A percentile compares a stretch with the other conserved stretches of the same genome.
These are phyloP conservation scores for Drosophila vallismaia DNA, from an alignment of 2,888 invertebrate genomes.

Conservation along the genomic window DNA sequence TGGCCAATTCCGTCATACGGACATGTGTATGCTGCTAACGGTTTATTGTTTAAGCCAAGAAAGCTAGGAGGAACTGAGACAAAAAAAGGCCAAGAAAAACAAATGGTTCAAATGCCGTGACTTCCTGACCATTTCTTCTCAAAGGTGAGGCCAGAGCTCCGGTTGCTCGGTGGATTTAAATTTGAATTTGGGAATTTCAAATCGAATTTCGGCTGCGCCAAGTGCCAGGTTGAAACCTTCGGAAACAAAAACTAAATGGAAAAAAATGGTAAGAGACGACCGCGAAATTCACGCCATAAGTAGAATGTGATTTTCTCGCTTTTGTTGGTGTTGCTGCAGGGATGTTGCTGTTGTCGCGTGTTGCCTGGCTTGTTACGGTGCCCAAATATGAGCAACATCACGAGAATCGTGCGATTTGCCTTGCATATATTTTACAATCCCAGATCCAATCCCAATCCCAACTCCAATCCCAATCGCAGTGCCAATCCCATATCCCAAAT, in stretches of 20 bases:
- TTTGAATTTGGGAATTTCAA: conserved; percentile 76
- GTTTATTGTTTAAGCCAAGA: conserved; percentile 46
- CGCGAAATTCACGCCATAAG: conserved; percentile 79
- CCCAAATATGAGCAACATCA: conserved; percentile 83
- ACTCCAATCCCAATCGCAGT: conserved; percentile 48
- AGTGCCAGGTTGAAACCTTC: conserved; percentile 61
- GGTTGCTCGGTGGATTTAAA: conserved; percentile 61
- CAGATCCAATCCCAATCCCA: conserved; percentile 37
- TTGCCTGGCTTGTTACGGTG: conserved; percentile 77
- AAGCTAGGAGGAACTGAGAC: background rate
- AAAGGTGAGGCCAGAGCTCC: conserved; percentile 7
- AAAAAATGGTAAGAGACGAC: conserved; percentile 52
- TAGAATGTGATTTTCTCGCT: conserved; percentile 78
- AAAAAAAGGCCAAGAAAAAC: conserved; percentile 41
- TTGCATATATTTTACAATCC: conserved; percentile 79
- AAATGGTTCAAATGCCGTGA: conserved; percentile 78
- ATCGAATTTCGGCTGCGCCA: conserved; percentile 66
- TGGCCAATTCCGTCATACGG: conserved; percentile 37
- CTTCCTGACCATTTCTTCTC: conserved; percentile 70
- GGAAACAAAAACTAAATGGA: conserved; percentile 9
- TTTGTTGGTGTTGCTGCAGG: conserved; percentile 32
- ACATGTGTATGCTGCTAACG: conserved; percentile 54
- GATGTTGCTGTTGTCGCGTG: conserved; percentile 62
- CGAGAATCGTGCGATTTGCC: conserved; percentile 82
- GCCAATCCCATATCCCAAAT: conserved; percentile 44